phyloP scores from a whole-genome alignment of 1,140 invertebrate genomes.

The Brachionus calyciflorus region DNA sequence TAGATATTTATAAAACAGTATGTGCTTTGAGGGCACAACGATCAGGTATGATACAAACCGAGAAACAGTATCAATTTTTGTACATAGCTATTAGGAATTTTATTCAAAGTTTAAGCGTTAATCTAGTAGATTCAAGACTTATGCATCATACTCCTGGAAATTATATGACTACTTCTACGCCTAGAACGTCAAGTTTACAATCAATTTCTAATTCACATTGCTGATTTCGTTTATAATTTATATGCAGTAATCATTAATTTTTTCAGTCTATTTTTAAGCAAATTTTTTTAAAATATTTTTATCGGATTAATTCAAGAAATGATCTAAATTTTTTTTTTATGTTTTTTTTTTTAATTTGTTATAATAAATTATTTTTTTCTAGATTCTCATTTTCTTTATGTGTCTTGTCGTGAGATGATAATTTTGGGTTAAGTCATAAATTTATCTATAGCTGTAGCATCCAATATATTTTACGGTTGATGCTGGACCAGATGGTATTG shows the following conservation, averaged over 20 bases:
- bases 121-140: not conserved
- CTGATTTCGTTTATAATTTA: no score
- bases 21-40: constrained; percentile 46
- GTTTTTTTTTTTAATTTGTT: not conserved
- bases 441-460: no score
- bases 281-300: no score
- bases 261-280: not conserved
- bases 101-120: constrained; percentile 31
- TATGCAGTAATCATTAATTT: not conserved
- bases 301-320: no score
- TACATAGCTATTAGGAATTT: constrained; percentile 38
- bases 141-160: not conserved
- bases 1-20: constrained; percentile 47
- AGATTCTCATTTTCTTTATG: no score
- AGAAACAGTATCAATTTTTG: constrained; percentile 47
- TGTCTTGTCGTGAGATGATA: no score
- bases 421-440: no score
- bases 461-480: no score
- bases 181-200: constrained; percentile 24
- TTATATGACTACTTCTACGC: constrained; percentile 33
- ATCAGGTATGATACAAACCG: constrained; percentile 47
- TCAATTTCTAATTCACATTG: constrained; percentile 13
- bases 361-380: constrained; percentile 4
- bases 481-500: no score
- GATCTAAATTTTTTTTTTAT: not conserved